A percentile compares a stretch with the other conserved stretches of the same genome.
These are phyloP conservation scores for Zaprionus taronus DNA, from an alignment of 1,140 invertebrate species.

Conservation along the genomic window DNA sequence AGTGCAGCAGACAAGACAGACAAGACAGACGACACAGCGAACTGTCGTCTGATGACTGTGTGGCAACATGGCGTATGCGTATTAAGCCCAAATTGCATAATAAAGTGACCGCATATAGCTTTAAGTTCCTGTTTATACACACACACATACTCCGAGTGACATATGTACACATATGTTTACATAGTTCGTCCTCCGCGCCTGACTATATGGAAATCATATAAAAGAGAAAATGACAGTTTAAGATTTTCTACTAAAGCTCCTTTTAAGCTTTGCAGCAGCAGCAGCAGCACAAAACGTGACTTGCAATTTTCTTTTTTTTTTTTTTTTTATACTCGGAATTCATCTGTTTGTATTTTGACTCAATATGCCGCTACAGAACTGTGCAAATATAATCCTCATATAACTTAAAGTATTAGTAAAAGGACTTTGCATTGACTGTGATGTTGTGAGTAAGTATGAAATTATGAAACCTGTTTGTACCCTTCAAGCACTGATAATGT, in stretches of 20 bases:
- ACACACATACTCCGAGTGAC: not conserved
- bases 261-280: constrained; percentile 39
- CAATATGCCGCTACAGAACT: not conserved
- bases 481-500: too few relatives aligned
- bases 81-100: constrained; percentile 64
- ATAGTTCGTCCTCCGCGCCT: constrained; percentile 1
- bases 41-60: constrained; percentile 14
- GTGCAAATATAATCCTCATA: not conserved
- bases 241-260: constrained; percentile 50
- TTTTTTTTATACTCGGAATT: not conserved
- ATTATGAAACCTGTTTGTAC: too few relatives aligned
- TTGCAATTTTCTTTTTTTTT: constrained; percentile 24
- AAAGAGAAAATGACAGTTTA: constrained; percentile 68
- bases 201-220: constrained; percentile 49
- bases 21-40: constrained; percentile 11
- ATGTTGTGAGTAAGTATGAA: not conserved
- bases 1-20: constrained; percentile 11
- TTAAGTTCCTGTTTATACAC: constrained; percentile 39
- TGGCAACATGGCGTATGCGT: constrained; percentile 43
- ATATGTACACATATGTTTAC: constrained; percentile 14
- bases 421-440: not conserved
- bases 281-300: constrained; percentile 50
- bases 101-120: constrained; percentile 60
- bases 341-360: not conserved
- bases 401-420: constrained; percentile 1